Evolutionary conservation across 2,797 vertebrate species (phyloP), one percentile per base, ranked within the genome.

Genomic region (Apogon talboti): DNA sequence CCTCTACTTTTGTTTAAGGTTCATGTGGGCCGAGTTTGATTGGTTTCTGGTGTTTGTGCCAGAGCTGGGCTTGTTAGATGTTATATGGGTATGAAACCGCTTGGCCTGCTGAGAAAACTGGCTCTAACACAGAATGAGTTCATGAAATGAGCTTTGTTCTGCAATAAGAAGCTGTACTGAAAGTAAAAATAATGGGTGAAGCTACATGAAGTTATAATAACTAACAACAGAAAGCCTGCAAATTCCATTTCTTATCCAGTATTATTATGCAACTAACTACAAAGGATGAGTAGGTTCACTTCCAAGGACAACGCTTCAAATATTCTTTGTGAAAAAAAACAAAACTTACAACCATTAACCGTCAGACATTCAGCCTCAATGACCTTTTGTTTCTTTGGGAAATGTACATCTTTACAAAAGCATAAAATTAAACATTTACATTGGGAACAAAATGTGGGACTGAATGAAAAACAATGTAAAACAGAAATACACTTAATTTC

Each of bases 1-100:
- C 92, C 91, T 91, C 89, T 73, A 92, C 94, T 93, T 96, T 96
- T 96, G 94, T 95, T 96, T 96, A 95, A 97, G 94, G 94, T 92
- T 96, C 93, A 92, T 53, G 89, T 81, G 88, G 92, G 86, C 67
- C 81, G 81, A 87, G 84, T 89, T 88, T 92, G 91, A 93, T 89
- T 89, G 90, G 89, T 87, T 90, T 87, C 84, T 78, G 86, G 85
- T 89, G 92, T 92, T 92, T 92, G 88, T 91, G 87, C 88, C 89
- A 90, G 65, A 49, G 67, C 79, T 87, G 63, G 66, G 72, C 88
- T 92, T 90, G 84, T 92, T 90, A 83, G 71, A 80, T 59, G 61
- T 75, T 83, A 71, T 77, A 74, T 78, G 61, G 59, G 74, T 44
- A 58, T 76, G 78, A 88, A 72, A 70, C 54, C 24, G 38, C 33